Evolutionary conservation across 2,888 invertebrate species (phyloP), one percentile per base, ranked within the genome.

Genomic region (Sminthurides aquaticus): DNA sequence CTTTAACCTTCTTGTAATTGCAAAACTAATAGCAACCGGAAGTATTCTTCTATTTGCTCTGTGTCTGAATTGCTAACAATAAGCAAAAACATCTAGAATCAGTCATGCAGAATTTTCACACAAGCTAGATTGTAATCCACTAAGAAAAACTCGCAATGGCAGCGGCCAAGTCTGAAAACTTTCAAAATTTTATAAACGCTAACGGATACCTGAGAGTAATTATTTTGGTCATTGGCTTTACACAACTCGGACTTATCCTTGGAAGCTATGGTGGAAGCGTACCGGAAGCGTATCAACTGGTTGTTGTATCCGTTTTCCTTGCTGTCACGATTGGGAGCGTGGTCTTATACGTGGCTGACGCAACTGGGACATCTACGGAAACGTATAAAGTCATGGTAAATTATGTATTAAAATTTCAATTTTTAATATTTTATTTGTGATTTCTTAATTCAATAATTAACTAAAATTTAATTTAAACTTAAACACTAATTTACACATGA

Each of bases 221-320:
- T 1, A 60, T 60, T 22, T 60, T 60, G 49, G 60, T 60, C 25
- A 34, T 34, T 11, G 43, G 43, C 5, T 5, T 5, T 11, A 15
- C 43, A 15, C 43, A 27, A 8, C 49, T 63, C 2, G 63, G 63
- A 0, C 29, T 63, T 5, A 49, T 48, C 20, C 48, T 49, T n/a
- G 63, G 57, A 29, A 28, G 49, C 20, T 63, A 28, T 27, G n/a
- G 26, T 18, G 18, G 28, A 1, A 29, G 8, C 1, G n/a, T 29
- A 2, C 18, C 49, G 8, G 63, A 63, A 52, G 52, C 29, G 11
- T 63, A 63, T 22, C 49, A 57, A 22, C 48, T 63, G 15, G 24
- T 57, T 3, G 29, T 63, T 15, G 24, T 58, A 3, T 3, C 24
- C 24, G 2, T 57, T 1, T 43, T 28, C 27, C 29, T 63, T 5